Evolutionary conservation across 2,888 invertebrate species (phyloP), one percentile per base, ranked within the genome.

Genomic region (Orgyia antiqua): DNA sequence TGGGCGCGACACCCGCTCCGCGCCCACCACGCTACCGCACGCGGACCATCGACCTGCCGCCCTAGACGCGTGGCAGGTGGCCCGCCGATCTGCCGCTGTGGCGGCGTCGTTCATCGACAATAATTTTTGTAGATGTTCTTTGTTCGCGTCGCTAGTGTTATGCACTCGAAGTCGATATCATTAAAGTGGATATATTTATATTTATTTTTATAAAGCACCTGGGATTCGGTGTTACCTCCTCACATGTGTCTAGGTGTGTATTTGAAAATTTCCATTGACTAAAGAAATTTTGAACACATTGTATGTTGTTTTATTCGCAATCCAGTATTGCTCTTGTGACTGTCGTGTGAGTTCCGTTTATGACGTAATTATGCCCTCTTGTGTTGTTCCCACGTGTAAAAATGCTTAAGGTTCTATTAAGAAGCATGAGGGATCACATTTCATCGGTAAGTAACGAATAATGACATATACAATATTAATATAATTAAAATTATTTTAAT

Each of bases 61-160:
- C 66, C 44, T 6, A 28, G 24, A 33, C 29, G 33, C 33, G 28
- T 29, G 36, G 38, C 41, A 27, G 40, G 31, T 10, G 32, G 28
- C 11, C 27, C 26, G 11, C 29, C 15, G 15, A 4, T 4, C 4
- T 6, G 15, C 15, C 15, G 15, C 4, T 33, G 10, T 10, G 29
- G 21, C 21, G 42, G 42, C 54, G 41, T 45, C 23, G 11, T 48
- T 53, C 53, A 50, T 51, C 57, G 78, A 79, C 78, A 79, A 79
- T 79, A 79, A 79, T 77, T 73, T 73, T 70, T 39, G 67, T 72
- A 74, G 68, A 52, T 31, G 27, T 42, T 47, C 50, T 38, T 31
- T 37, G 26, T 33, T 31, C 37, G 27, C 25, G 24, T 33, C 26
- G 13, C 40, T 19, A 21, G 21, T n/a, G 25, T 18, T 12, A 11